These are phyloP conservation scores for Neoascia interrupta DNA, from an alignment of 2,888 invertebrate genomes.

Conservation along the genomic window DNA sequence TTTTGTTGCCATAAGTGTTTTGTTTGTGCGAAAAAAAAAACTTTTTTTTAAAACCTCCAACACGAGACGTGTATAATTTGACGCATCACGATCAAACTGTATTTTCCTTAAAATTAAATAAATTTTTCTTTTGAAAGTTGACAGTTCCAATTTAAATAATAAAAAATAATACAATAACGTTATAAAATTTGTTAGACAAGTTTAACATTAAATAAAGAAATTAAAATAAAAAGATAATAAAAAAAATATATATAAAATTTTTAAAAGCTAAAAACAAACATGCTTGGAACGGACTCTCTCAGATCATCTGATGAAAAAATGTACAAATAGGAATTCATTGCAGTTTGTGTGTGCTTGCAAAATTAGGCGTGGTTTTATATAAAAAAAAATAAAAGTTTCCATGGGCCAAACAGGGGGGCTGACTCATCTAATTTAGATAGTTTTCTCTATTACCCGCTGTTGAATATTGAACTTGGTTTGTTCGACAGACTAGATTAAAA, in stretches of 20 bases:
- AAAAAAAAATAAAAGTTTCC: too few species aligned
- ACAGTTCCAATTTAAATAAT: constrained; percentile 64
- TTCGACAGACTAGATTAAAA: too few species aligned
- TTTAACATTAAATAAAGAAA: constrained; percentile 38
- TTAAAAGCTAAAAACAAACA: constrained; percentile 4
- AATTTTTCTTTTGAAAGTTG: constrained; percentile 74
- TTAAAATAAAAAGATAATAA: constrained; percentile 31
- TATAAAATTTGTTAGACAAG: constrained; percentile 58
- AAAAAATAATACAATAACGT: constrained; percentile 36
- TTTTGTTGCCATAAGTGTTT: constrained; percentile 11
- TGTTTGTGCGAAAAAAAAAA: constrained; percentile 28
- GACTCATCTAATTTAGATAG: too few species aligned
- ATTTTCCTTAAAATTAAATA: constrained; percentile 72
- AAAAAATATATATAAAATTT: constrained; percentile 12
- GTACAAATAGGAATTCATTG: constrained; percentile 81
- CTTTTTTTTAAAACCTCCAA: constrained; percentile 13
- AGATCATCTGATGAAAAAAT: constrained; percentile 87
- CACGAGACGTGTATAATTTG: not conserved
- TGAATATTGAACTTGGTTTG: too few species aligned
- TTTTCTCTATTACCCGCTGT: too few species aligned
- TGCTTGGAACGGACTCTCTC: constrained; percentile 78
- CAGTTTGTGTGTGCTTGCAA: constrained; percentile 22
- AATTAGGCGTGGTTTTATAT: too few species aligned
- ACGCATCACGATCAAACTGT: constrained; percentile 50
- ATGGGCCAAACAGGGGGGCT: too few species aligned